These are phyloP conservation scores for Notarius lentiginosus DNA, from an alignment of 2,113 vertebrate genomes.

Conservation along the genomic window DNA sequence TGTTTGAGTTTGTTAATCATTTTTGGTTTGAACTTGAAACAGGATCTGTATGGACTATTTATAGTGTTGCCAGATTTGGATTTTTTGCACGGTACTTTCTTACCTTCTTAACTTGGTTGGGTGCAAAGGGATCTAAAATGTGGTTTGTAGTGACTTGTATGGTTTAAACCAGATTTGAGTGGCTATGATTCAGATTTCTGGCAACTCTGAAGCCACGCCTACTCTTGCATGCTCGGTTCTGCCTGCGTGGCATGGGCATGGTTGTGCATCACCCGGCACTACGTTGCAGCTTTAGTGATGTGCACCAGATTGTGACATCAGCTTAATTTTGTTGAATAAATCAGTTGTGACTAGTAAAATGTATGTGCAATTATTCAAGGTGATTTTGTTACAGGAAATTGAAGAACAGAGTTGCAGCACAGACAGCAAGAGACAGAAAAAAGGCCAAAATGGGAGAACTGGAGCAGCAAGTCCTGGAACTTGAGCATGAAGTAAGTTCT, in stretches of 20 bases:
- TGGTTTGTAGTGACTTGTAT: background rate
- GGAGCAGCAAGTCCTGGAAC: slow-evolving; percentile 89
- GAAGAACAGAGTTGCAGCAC: slow-evolving; percentile 96
- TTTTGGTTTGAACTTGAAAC: background rate
- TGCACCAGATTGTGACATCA: background rate
- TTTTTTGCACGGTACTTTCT: fast-evolving
- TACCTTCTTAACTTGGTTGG: no score
- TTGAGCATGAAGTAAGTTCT: slow-evolving; percentile 85
- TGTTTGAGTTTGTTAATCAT: no score
- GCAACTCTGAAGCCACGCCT: slow-evolving; percentile 16
- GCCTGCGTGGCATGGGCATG: slow-evolving; percentile 78
- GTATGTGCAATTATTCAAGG: background rate
- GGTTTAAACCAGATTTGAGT: background rate
- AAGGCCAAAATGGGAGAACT: slow-evolving; percentile 96
- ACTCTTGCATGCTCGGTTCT: slow-evolving; percentile 46
- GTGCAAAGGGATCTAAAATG: no score
- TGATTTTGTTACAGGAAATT: slow-evolving; percentile 79
- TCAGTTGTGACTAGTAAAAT: background rate
- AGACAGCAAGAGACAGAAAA: slow-evolving; percentile 95
- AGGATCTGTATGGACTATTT: background rate
- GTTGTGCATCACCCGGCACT: slow-evolving; percentile 34
- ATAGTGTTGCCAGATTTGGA: background rate
- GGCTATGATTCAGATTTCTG: background rate
- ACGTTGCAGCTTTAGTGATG: background rate
- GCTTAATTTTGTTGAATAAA: background rate